A percentile compares a stretch with the other conserved stretches of the same genome.
phyloP scores from a whole-genome alignment of 92 coral and sea anemone species.

The Montipora capitata region DNA sequence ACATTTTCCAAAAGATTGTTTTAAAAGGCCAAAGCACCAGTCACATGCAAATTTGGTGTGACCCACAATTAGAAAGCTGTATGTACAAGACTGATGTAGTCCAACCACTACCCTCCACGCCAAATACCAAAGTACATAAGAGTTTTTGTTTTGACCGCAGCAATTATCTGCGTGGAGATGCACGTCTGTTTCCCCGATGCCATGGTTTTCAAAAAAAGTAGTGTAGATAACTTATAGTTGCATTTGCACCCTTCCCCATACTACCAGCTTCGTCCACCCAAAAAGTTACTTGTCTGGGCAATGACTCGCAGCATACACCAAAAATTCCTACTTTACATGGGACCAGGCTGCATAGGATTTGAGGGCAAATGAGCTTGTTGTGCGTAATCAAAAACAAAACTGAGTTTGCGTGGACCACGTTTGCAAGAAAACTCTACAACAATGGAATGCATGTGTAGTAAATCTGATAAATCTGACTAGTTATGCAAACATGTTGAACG shows the following conservation, averaged over 20 bases:
- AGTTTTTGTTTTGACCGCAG: conserved; percentile 51
- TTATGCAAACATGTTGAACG: not conserved
- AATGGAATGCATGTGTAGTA: not conserved
- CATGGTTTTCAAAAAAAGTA: conserved; percentile 44
- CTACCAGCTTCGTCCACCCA: conserved; percentile 38
- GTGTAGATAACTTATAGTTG: conserved; percentile 49
- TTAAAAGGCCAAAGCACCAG: conserved; percentile 47
- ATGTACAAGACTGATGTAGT: conserved; percentile 3
- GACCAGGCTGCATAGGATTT: conserved; percentile 75
- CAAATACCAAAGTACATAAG: conserved; percentile 47
- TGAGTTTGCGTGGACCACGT: not conserved
- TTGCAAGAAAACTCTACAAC: too few species aligned
- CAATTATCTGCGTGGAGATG: conserved; percentile 58
- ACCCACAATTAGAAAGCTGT: conserved; percentile 37
- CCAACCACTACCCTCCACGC: conserved; percentile 43
- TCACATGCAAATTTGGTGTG: conserved; percentile 55
- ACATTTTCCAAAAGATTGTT: conserved; percentile 18
- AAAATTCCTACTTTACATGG: conserved; percentile 71
- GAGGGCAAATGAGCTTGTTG: conserved; percentile 67
- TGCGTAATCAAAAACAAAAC: conserved; percentile 50
- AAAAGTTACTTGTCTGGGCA: conserved; percentile 62
- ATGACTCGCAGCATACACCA: conserved; percentile 54
- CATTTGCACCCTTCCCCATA: conserved; percentile 48
- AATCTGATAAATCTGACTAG: not conserved
- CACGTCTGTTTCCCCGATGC: conserved; percentile 53